Evolutionary conservation across 37 sponge, comb jelly and placozoan genomes (phyloP).

Genomic region (Lycopodina hypogea): DNA sequence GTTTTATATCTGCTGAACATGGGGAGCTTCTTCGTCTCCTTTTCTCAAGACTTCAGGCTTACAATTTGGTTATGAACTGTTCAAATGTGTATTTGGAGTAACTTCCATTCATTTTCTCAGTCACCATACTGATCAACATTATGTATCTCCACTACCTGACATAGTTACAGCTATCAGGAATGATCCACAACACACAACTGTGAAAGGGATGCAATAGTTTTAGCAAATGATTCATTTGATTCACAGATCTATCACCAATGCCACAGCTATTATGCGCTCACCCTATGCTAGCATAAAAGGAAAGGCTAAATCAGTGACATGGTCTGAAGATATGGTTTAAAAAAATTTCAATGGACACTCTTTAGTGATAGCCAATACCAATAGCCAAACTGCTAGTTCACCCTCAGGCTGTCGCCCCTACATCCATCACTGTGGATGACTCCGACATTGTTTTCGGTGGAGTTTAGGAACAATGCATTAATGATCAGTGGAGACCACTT

Average conservation of each 20-base stretch:
- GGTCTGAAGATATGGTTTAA: too few species aligned
- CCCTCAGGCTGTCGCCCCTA: too few species aligned
- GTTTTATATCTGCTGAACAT: constrained; percentile 46
- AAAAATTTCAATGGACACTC: too few species aligned
- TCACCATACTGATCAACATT: constrained; percentile 12
- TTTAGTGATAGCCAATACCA: too few species aligned
- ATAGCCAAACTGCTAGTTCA: too few species aligned
- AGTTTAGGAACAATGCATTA: too few species aligned
- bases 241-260: constrained; percentile 14
- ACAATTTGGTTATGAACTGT: constrained; percentile 30
- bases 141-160: constrained; percentile 22
- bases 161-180: constrained; percentile 10
- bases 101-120: constrained; percentile 25
- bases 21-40: constrained; percentile 16
- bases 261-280: constrained; percentile 34
- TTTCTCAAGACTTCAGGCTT: constrained; percentile 10
- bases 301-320: too few species aligned
- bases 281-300: too few species aligned
- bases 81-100: constrained; percentile 18
- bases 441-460: too few species aligned
- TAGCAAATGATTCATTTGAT: constrained; percentile 33
- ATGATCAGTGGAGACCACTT: too few species aligned
- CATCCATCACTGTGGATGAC: too few species aligned
- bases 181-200: constrained; percentile 3
- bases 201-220: constrained; percentile 31